Conservation (phyloP, 2,888 invertebrate genomes). For the Acleris emargana region DNA sequence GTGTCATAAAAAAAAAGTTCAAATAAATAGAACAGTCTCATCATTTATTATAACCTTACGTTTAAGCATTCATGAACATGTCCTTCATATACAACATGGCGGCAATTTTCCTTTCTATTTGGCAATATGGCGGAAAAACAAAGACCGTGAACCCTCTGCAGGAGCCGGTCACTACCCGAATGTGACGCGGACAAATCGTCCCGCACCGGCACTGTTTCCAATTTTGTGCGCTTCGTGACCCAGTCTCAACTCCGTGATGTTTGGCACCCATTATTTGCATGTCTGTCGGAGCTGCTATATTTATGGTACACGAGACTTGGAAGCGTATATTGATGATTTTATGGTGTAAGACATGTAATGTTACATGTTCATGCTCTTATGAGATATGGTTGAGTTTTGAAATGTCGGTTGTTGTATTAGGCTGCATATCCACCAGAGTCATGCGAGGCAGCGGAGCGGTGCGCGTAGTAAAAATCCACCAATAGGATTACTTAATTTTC, state of each 20-base stretch:
- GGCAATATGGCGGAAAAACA: neutral
- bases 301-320: slow-evolving; percentile 34
- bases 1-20: no score
- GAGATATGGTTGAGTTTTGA: no score
- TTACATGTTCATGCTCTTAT: neutral
- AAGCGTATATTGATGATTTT: slow-evolving; percentile 27
- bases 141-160: neutral
- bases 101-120: no score
- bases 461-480: no score
- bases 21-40: no score
- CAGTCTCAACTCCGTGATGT: slow-evolving; percentile 25
- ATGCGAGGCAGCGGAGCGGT: no score
- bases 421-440: no score
- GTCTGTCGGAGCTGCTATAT: slow-evolving; percentile 30
- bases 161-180: slow-evolving; percentile 23
- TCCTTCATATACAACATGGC: no score
- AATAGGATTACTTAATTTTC: no score
- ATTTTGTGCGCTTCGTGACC: slow-evolving; percentile 22
- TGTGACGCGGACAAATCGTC: slow-evolving; percentile 36
- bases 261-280: slow-evolving; percentile 36
- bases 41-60: no score
- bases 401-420: no score
- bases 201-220: slow-evolving; percentile 30
- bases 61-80: no score
- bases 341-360: slow-evolving; percentile 10